Conservation (phyloP, 2,888 invertebrate species). For the Nymphalis c-album region DNA sequence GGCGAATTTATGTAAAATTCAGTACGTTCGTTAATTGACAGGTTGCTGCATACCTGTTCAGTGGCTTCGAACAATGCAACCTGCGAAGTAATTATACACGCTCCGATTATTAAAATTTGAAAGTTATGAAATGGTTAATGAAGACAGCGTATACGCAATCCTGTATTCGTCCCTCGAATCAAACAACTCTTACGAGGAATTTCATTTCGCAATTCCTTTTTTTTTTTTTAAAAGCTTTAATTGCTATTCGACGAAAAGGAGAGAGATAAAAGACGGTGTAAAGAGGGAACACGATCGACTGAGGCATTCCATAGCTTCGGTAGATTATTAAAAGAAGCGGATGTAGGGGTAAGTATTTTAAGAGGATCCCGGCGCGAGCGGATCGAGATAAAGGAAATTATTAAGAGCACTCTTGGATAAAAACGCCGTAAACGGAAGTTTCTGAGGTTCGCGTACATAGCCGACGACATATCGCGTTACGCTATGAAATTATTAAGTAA, state of each 20-base stretch:
- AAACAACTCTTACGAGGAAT: slow-evolving; percentile 67
- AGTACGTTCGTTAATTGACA: slow-evolving; percentile 63
- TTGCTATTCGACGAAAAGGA: slow-evolving; percentile 67
- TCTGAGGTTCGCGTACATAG: slow-evolving; percentile 51
- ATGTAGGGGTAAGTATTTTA: slow-evolving; percentile 81
- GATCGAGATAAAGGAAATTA: slow-evolving; percentile 80
- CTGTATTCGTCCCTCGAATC: slow-evolving; percentile 37
- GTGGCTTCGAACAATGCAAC: slow-evolving; percentile 73
- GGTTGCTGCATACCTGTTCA: slow-evolving; percentile 75
- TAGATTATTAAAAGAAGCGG: slow-evolving; percentile 80
- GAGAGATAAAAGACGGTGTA: slow-evolving; percentile 70
- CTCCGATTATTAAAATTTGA: slow-evolving; percentile 77
- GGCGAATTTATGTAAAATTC: slow-evolving; percentile 63
- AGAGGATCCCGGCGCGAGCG: slow-evolving; percentile 76
- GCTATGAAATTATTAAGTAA: slow-evolving; percentile 51
- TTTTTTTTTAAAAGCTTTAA: slow-evolving; percentile 72
- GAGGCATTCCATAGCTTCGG: slow-evolving; percentile 74
- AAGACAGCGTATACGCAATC: slow-evolving; percentile 53
- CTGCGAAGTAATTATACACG: slow-evolving; percentile 62
- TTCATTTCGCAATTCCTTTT: slow-evolving; percentile 58
- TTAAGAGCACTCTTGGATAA: slow-evolving; percentile 72
- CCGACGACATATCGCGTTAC: slow-evolving; percentile 63
- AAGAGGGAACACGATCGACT: slow-evolving; percentile 65
- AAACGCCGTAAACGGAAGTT: slow-evolving; percentile 74
- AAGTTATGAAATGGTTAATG: slow-evolving; percentile 73